Percentiles rank a stretch among this genome's conserved stretches.
phyloP scores from a whole-genome alignment of 1,140 invertebrate species.

The Drosophila rufa region DNA sequence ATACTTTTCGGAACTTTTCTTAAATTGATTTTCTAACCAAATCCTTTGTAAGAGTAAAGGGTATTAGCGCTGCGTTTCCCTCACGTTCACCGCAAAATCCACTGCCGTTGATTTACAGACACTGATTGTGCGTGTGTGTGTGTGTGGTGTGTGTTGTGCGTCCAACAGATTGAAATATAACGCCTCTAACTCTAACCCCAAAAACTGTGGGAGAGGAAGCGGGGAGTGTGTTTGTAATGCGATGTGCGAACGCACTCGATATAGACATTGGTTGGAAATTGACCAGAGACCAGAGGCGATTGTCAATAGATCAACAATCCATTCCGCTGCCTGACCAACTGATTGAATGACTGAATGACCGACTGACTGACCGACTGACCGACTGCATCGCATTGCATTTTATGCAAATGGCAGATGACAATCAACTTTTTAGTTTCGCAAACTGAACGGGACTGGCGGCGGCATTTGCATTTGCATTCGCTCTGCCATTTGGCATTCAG shows the following conservation, averaged over 20 bases:
- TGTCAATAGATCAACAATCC: constrained; percentile 75
- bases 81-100: background rate
- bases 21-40: too few relatives aligned
- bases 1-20: background rate
- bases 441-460: constrained; percentile 18
- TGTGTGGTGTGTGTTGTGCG: constrained; percentile 30
- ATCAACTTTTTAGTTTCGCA: constrained; percentile 65
- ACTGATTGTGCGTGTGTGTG: constrained; percentile 51
- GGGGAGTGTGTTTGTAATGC: constrained; percentile 37
- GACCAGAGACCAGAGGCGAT: constrained; percentile 30
- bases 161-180: constrained; percentile 68
- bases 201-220: constrained; percentile 4
- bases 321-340: constrained; percentile 20
- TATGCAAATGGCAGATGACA: constrained; percentile 71
- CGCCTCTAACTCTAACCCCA: constrained; percentile 15
- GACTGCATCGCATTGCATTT: constrained; percentile 47
- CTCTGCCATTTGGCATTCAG: constrained; percentile 40
- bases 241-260: constrained; percentile 44
- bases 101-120: constrained; percentile 70
- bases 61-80: background rate
- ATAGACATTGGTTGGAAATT: constrained; percentile 45
- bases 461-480: constrained; percentile 31
- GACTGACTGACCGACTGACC: constrained; percentile 15
- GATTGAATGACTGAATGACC: constrained; percentile 19
- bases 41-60: background rate